Evolutionary conservation across 2,888 invertebrate genomes (phyloP).

Genomic region (Drosophila gaucha): DNA sequence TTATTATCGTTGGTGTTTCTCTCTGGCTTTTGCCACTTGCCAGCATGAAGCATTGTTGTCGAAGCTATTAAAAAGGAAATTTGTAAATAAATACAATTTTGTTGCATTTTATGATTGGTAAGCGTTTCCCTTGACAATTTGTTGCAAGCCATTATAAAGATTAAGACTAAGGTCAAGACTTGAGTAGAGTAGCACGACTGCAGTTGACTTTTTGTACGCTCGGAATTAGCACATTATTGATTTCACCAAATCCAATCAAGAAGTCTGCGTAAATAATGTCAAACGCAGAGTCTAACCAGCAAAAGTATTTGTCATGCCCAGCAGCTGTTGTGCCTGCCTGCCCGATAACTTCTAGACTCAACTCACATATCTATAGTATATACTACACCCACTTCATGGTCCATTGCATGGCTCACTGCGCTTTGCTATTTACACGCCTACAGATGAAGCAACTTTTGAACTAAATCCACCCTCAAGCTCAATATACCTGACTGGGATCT

Average conservation of each 20-base stretch:
- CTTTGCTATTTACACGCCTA: constrained; percentile 51
- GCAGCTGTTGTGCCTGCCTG: constrained; percentile 27
- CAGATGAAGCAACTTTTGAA: constrained; percentile 22
- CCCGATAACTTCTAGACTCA: constrained; percentile 17
- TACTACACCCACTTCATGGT: constrained; percentile 27
- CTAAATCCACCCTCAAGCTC: constrained; percentile 37
- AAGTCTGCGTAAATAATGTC: constrained; percentile 15
- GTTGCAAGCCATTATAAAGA: constrained; percentile 3
- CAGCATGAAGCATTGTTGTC: constrained; percentile 26
- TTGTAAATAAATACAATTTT: constrained; percentile 33
- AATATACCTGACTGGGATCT: constrained; percentile 19
- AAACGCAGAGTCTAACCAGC: constrained; percentile 11
- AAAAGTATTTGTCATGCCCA: constrained; percentile 34
- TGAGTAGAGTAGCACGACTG: not conserved
- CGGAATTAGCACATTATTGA: constrained; percentile 19
- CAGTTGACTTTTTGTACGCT: not conserved
- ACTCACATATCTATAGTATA: not conserved
- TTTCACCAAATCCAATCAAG: constrained; percentile 14
- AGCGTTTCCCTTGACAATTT: constrained; percentile 21
- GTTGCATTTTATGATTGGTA: constrained; percentile 33
- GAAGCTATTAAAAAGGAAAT: constrained; percentile 33
- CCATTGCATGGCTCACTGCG: constrained; percentile 55
- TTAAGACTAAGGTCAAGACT: not conserved
- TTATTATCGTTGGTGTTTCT: constrained; percentile 48
- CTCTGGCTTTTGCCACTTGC: constrained; percentile 23